Evolutionary conservation across 23 tunicate genomes (phyloP).

Genomic region (Phallusia fumigata): DNA sequence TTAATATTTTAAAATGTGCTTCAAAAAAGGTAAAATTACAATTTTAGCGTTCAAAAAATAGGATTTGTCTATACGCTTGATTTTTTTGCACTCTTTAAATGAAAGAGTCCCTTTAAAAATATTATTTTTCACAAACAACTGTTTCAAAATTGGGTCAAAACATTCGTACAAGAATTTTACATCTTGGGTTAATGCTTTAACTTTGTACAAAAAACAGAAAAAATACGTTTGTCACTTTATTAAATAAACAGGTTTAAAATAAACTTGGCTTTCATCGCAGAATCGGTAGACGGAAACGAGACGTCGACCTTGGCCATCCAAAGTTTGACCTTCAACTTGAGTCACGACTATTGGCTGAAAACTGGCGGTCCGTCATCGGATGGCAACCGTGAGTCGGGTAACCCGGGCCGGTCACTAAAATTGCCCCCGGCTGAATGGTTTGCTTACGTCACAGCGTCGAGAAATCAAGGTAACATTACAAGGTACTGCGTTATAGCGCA

Average conservation of each 20-base stretch:
- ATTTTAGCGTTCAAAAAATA: no score
- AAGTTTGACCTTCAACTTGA: constrained; percentile 82
- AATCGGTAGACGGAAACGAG: constrained; percentile 66
- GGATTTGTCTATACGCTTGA: no score
- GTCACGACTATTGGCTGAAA: constrained; percentile 84
- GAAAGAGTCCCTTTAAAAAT: no score
- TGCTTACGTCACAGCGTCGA: constrained; percentile 85
- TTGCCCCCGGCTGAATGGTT: constrained; percentile 92
- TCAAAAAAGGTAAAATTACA: no score
- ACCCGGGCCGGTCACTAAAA: constrained; percentile 70
- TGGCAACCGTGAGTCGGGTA: constrained; percentile 84
- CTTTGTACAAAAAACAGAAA: no score
- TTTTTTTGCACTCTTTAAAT: no score
- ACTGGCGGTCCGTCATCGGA: constrained; percentile 58
- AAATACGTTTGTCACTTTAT: no score
- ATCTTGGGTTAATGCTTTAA: no score
- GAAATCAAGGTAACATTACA: constrained; percentile 34
- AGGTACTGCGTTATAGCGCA: no score
- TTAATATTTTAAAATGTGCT: not conserved
- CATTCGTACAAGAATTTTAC: no score
- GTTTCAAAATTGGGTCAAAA: no score
- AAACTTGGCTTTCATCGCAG: constrained; percentile 11
- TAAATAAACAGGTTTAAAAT: not conserved
- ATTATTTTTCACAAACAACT: no score
- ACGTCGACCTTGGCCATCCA: constrained; percentile 80